phyloP scores from a whole-genome alignment of 30 jellyfish, hydroid and myxozoan species.

The Aurelia coerulea region DNA sequence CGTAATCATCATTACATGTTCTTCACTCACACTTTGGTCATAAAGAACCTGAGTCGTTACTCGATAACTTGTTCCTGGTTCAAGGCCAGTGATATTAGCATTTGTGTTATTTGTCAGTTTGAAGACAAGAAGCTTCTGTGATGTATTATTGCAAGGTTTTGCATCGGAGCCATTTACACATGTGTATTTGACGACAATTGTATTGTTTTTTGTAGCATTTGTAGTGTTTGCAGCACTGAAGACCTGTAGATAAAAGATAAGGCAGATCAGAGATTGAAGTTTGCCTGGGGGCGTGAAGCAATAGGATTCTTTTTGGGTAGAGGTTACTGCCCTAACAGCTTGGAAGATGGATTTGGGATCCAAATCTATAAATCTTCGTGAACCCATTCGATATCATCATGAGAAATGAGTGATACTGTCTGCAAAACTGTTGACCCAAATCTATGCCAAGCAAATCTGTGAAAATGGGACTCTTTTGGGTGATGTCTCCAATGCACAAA shows the following conservation, averaged over 20 bases:
- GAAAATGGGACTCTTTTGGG: too few species aligned
- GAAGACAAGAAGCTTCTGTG: neutral
- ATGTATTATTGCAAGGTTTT: neutral
- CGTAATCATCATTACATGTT: too few species aligned
- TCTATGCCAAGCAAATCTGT: too few species aligned
- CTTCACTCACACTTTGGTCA: neutral
- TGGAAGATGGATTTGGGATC: too few species aligned
- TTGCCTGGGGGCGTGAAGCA: too few species aligned
- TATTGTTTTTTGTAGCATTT: neutral
- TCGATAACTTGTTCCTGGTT: neutral
- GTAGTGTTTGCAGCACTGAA: constrained; percentile 2
- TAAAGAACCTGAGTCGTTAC: neutral
- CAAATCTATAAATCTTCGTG: too few species aligned
- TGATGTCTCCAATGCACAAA: too few species aligned
- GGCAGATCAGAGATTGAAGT: neutral
- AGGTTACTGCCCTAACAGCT: too few species aligned
- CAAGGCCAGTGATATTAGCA: neutral
- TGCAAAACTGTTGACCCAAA: too few species aligned
- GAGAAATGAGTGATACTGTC: too few species aligned
- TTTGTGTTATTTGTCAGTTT: neutral
- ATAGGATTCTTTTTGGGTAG: too few species aligned
- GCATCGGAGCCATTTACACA: neutral
- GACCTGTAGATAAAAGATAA: neutral
- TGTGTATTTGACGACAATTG: neutral
- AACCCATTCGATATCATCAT: too few species aligned